phyloP scores from a whole-genome alignment of 2,113 vertebrate species.

The Heloderma charlesbogerti region DNA sequence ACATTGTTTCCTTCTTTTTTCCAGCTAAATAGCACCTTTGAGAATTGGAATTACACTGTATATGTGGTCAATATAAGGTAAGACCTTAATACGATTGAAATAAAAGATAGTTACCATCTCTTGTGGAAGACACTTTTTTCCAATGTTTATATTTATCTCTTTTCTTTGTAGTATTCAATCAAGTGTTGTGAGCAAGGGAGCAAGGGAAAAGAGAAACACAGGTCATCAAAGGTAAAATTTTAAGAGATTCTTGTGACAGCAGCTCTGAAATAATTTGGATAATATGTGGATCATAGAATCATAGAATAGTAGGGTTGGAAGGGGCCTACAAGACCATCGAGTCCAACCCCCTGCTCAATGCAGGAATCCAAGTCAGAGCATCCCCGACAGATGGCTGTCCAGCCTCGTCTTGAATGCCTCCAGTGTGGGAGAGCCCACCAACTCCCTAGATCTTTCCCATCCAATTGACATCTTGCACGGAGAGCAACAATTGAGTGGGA shows the following conservation, averaged over 20 bases:
- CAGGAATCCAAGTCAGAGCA: too few relatives aligned
- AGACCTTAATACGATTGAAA: slow-evolving; percentile 50
- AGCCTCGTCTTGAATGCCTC: too few relatives aligned
- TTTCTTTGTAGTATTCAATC: slow-evolving; percentile 72
- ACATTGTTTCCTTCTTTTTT: slow-evolving; percentile 71
- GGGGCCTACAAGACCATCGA: too few relatives aligned
- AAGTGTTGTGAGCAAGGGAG: slow-evolving; percentile 50
- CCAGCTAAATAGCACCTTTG: slow-evolving; percentile 90
- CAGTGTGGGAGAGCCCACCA: too few relatives aligned
- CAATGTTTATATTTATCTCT: slow-evolving; percentile 32
- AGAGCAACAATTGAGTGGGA: not conserved
- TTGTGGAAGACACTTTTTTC: slow-evolving; percentile 16
- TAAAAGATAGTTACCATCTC: not conserved
- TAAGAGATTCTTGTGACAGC: not conserved
- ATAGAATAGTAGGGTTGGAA: too few relatives aligned
- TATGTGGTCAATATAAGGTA: slow-evolving; percentile 88
- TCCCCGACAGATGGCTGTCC: too few relatives aligned
- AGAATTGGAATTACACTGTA: slow-evolving; percentile 87
- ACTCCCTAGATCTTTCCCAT: not conserved
- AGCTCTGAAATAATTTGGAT: not conserved
- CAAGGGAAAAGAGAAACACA: slow-evolving; percentile 76
- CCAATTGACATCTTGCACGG: not conserved
- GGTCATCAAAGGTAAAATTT: slow-evolving; percentile 72
- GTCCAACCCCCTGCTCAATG: too few relatives aligned
- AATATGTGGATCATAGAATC: too few relatives aligned